phyloP scores from a whole-genome alignment of 2,797 vertebrate genomes.

The Pogoniulus pusillus region DNA sequence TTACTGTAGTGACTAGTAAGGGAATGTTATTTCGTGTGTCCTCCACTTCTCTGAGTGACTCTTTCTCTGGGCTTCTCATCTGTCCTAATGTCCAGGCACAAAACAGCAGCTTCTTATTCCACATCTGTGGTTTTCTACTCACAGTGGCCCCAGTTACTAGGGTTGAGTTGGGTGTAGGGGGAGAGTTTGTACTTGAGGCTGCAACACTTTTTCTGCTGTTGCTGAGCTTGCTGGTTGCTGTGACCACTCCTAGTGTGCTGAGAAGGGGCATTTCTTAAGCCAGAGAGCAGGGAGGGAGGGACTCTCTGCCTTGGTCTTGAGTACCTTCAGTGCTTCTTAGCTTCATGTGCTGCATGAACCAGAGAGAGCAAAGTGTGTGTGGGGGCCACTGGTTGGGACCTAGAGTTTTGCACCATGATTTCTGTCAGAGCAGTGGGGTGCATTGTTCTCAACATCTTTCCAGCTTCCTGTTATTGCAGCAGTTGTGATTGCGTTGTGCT shows the following conservation, averaged over 20 bases:
- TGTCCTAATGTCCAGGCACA: not conserved
- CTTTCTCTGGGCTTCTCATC: not conserved
- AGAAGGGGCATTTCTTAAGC: not conserved
- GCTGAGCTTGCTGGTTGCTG: not conserved
- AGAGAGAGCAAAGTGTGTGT: not conserved
- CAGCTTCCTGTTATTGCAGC: not conserved
- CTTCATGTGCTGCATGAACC: not conserved
- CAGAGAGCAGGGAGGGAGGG: not conserved
- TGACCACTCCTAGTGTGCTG: not conserved
- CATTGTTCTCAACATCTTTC: not conserved
- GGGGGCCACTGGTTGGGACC: fast-evolving
- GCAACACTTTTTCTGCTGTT: not conserved
- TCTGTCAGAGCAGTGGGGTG: not conserved
- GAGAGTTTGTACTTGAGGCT: not conserved
- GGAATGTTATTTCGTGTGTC: not conserved
- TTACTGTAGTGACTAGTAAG: not conserved
- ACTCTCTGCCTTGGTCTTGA: not conserved
- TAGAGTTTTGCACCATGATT: fast-evolving
- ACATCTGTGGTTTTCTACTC: not conserved
- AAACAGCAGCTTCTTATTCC: not conserved
- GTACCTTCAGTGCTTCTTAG: not conserved
- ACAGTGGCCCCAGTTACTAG: not conserved
- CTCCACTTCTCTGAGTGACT: not conserved
- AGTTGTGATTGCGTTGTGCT: not conserved
- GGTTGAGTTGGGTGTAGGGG: not conserved